Conservation (phyloP, 2,113 vertebrate genomes). For the Nycticorax nycticorax region DNA sequence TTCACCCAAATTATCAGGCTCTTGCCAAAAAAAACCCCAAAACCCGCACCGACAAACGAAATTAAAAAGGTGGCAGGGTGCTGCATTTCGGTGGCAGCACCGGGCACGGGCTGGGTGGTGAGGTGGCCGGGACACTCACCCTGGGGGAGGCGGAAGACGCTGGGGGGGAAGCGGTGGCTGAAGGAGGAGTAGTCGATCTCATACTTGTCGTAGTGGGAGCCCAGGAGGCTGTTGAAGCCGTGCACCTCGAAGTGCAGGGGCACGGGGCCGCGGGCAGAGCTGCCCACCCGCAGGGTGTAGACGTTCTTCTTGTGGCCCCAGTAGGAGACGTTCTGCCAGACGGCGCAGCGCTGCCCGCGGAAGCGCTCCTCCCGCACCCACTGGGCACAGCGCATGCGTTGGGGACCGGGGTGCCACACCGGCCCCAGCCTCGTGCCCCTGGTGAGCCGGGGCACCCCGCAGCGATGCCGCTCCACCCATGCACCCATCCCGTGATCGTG, state of each 20-base stretch:
- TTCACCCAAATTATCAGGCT: neutral
- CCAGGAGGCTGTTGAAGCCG: slow-evolving; percentile 80
- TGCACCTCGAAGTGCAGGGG: slow-evolving; percentile 79
- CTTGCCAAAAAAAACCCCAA: neutral
- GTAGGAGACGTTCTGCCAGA: slow-evolving; percentile 76
- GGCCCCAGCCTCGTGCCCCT: accelerated
- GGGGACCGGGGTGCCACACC: accelerated
- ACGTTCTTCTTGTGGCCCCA: slow-evolving; percentile 77
- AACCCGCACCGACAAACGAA: no score
- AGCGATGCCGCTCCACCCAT: neutral
- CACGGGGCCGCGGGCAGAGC: neutral
- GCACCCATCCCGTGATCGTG: neutral
- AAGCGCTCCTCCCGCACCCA: slow-evolving; percentile 72
- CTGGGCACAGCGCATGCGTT: neutral
- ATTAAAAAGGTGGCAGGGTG: neutral
- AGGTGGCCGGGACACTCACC: slow-evolving; percentile 34
- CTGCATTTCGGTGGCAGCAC: neutral
- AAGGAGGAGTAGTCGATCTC: slow-evolving; percentile 77
- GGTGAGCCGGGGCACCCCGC: neutral
- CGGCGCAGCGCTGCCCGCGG: slow-evolving; percentile 68
- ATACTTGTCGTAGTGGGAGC: slow-evolving; percentile 83
- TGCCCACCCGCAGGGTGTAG: slow-evolving; percentile 77
- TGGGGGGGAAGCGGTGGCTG: slow-evolving; percentile 34
- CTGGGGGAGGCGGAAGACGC: slow-evolving; percentile 65
- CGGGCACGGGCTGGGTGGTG: accelerated